These are phyloP conservation scores for Lamproptera curius DNA, from an alignment of 2,888 invertebrate genomes.

Conservation along the genomic window DNA sequence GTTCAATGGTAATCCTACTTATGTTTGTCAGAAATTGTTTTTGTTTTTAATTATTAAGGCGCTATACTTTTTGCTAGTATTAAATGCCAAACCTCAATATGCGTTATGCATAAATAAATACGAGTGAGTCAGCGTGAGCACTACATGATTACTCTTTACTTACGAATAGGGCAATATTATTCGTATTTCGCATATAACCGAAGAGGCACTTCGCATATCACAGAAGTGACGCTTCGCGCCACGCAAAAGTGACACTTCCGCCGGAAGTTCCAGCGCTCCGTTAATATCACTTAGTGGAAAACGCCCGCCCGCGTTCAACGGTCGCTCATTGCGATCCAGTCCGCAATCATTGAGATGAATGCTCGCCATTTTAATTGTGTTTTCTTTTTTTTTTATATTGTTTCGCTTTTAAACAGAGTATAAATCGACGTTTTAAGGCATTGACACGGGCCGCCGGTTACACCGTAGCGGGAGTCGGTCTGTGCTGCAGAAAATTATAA, in stretches of 20 bases:
- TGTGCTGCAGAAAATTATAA: too few relatives aligned
- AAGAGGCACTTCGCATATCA: not conserved
- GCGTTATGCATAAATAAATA: conserved; percentile 20
- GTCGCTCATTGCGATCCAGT: not conserved
- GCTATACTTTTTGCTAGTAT: not conserved
- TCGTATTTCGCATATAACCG: too few relatives aligned
- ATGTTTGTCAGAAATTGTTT: too few relatives aligned
- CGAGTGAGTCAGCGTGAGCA: not conserved
- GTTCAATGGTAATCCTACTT: too few relatives aligned
- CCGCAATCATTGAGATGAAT: conserved; percentile 3
- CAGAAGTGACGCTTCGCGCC: not conserved
- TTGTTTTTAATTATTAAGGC: too few relatives aligned
- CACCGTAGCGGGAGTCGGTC: conserved; percentile 5
- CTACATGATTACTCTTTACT: not conserved
- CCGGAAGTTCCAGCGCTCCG: not conserved
- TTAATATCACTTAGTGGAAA: not conserved
- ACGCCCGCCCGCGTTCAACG: not conserved
- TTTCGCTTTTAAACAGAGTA: not conserved
- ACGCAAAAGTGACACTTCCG: not conserved
- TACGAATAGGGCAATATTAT: too few relatives aligned
- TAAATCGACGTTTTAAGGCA: conserved; percentile 11
- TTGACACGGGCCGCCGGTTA: conserved; percentile 9
- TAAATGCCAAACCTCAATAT: conserved; percentile 18
- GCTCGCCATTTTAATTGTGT: not conserved
- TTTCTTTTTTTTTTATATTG: not conserved